phyloP scores from a whole-genome alignment of 1,140 invertebrate species.

The Aleiodes sp. region DNA sequence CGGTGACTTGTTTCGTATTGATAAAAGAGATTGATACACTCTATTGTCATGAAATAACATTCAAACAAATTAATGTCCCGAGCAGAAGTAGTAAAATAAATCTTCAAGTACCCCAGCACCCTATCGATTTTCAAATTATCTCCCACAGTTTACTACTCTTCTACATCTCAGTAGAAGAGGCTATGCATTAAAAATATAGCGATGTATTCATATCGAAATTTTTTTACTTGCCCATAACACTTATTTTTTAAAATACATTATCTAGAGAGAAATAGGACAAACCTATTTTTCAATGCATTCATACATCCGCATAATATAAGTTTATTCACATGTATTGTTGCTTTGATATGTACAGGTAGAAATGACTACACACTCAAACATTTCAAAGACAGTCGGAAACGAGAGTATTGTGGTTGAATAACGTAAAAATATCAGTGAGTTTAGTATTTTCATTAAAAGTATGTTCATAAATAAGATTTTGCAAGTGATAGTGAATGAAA shows the following conservation, averaged over 20 bases:
- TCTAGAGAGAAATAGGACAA: no score
- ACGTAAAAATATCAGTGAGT: background rate
- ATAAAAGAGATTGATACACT: background rate
- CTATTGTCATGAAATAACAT: background rate
- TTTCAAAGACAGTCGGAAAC: no score
- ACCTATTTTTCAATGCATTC: no score
- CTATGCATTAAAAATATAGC: constrained; percentile 2
- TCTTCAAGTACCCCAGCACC: constrained; percentile 20
- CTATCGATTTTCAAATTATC: constrained; percentile 50
- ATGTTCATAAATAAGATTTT: background rate
- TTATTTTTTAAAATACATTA: no score
- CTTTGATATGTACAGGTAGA: no score
- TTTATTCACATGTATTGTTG: no score
- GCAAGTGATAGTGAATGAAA: background rate
- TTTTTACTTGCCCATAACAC: background rate
- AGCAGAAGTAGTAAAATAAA: constrained; percentile 27
- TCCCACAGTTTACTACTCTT: constrained; percentile 36
- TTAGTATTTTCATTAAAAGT: background rate
- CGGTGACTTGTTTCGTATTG: background rate
- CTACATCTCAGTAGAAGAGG: constrained; percentile 3
- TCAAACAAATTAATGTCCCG: background rate
- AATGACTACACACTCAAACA: no score
- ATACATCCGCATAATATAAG: no score
- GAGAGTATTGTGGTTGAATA: background rate
- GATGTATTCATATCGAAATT: constrained; percentile 2